These are phyloP conservation scores for Mormyrus iriodes DNA, from an alignment of 2,113 vertebrate species.

Conservation along the genomic window DNA sequence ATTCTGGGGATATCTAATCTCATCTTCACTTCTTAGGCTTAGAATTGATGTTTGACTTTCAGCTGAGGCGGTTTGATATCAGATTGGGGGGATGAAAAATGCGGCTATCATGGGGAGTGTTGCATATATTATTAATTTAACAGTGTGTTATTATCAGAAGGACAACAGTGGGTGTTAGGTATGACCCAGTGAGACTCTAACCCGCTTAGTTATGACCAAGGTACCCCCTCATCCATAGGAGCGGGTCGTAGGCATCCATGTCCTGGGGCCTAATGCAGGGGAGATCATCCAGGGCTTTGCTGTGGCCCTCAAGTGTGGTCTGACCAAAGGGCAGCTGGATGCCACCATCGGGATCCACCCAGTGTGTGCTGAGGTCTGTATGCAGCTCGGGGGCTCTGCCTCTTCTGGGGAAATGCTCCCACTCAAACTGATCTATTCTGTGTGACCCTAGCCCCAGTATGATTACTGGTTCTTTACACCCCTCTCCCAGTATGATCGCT, in stretches of 20 bases:
- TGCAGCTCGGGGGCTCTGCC: not conserved
- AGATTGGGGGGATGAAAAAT: not conserved
- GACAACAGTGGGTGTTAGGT: not conserved
- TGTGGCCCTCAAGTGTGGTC: constrained; percentile 67
- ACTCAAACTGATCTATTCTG: not conserved
- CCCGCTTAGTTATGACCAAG: not conserved
- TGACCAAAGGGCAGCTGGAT: constrained; percentile 72
- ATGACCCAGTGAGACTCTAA: not conserved
- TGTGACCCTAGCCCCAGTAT: not conserved
- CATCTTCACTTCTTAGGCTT: not conserved
- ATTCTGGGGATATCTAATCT: not conserved
- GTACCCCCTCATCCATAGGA: constrained; percentile 50
- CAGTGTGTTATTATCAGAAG: not conserved
- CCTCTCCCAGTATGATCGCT: not conserved
- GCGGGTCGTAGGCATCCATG: constrained; percentile 70
- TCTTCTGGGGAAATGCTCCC: not conserved
- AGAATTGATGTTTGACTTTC: not conserved
- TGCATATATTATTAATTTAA: not conserved
- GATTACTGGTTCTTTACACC: too few relatives aligned
- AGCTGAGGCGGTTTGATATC: not conserved
- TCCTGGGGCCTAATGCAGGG: constrained; percentile 72
- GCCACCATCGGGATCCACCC: constrained; percentile 70
- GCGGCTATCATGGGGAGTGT: not conserved
- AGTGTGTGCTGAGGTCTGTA: constrained; percentile 72
- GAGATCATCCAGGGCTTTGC: constrained; percentile 78